Percentiles rank a stretch among this genome's conserved stretches.
Evolutionary conservation across 2,888 invertebrate genomes (phyloP).

Genomic region (Panorpa germanica): DNA sequence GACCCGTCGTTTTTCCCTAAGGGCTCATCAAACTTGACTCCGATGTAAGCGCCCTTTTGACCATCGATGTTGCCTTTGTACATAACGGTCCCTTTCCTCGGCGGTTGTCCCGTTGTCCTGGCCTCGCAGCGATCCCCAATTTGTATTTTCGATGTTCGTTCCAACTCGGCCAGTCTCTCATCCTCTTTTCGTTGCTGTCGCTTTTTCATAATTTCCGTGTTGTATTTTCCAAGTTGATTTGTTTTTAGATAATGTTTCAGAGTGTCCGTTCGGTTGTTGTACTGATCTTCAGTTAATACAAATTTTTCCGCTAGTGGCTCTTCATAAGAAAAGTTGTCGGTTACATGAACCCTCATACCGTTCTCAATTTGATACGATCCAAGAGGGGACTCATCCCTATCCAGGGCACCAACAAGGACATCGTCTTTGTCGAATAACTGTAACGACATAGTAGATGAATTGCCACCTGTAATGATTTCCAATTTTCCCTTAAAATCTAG

Average conservation of each 20-base stretch:
- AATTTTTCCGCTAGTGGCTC: constrained; percentile 61
- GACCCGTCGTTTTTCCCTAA: constrained; percentile 90
- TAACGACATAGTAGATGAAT: constrained; percentile 61
- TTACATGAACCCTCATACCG: constrained; percentile 78
- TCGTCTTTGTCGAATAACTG: constrained; percentile 62
- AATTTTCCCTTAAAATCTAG: constrained; percentile 77
- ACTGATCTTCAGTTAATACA: constrained; percentile 68
- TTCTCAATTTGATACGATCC: constrained; percentile 77
- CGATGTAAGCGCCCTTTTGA: constrained; percentile 64
- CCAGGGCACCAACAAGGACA: constrained; percentile 46
- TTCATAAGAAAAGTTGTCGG: constrained; percentile 39
- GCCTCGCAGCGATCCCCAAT: constrained; percentile 78
- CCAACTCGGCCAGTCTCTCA: constrained; percentile 40
- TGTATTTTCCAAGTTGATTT: constrained; percentile 79
- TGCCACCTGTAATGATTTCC: constrained; percentile 79
- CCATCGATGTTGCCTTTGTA: constrained; percentile 57
- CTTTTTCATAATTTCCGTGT: constrained; percentile 57
- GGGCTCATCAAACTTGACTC: constrained; percentile 93
- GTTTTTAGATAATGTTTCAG: constrained; percentile 66
- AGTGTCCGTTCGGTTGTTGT: constrained; percentile 63
- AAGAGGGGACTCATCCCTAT: constrained; percentile 52
- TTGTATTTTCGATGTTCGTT: constrained; percentile 35
- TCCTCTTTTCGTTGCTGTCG: constrained; percentile 46
- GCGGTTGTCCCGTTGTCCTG: constrained; percentile 46
- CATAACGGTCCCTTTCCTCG: constrained; percentile 64